phyloP scores from a whole-genome alignment of 2,888 invertebrate species.

The Mongoloraphidia duomilia region DNA sequence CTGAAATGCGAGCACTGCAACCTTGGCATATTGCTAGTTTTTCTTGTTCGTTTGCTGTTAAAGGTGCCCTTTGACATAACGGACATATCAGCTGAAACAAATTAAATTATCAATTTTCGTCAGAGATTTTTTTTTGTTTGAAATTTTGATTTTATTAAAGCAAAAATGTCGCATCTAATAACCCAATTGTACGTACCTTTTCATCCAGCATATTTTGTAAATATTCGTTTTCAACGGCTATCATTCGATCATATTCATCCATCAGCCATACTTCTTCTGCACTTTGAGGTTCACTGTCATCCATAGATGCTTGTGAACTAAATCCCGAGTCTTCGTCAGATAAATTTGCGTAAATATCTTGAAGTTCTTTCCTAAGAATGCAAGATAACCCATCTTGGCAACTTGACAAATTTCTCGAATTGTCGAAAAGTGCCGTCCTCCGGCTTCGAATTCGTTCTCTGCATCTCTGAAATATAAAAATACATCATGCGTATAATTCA shows the following conservation, averaged over 20 bases:
- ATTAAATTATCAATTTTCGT: not conserved
- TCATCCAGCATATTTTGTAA: not conserved
- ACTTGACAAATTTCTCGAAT: not conserved
- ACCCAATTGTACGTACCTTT: not conserved
- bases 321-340: not conserved
- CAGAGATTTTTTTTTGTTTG: too few relatives aligned
- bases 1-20: not conserved
- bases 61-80: not conserved
- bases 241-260: slow-evolving; percentile 2
- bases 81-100: slow-evolving; percentile 1
- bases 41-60: not conserved
- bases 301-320: not conserved
- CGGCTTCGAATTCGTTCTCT: not conserved
- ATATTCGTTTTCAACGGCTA: not conserved
- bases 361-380: not conserved
- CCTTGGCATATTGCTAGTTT: not conserved
- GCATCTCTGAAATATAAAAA: not conserved
- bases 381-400: not conserved
- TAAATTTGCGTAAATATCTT: not conserved
- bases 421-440: not conserved
- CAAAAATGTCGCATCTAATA: too few relatives aligned
- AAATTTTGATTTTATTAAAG: too few relatives aligned
- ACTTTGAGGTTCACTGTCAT: not conserved
- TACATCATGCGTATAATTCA: not conserved
- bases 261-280: slow-evolving; percentile 1